Evolutionary conservation across 2,113 vertebrate genomes (phyloP), one percentile per base, ranked within the genome.

Genomic region (Zosterops hypoxanthus): DNA sequence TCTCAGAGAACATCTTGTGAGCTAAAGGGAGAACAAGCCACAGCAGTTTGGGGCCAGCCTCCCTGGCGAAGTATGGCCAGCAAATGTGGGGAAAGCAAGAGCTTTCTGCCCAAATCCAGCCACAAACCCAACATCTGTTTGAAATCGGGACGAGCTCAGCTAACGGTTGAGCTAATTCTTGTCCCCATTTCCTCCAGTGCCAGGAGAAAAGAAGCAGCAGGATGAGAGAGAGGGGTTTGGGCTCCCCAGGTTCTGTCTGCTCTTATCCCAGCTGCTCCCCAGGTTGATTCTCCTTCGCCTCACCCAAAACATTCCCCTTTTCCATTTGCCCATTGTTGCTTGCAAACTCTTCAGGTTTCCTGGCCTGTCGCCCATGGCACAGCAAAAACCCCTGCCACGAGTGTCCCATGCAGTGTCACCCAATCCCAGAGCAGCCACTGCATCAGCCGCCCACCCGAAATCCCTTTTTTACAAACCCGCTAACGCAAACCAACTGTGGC

Each of bases 91-190:
- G 81, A 85, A 76, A 97, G 53, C 89, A 12, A n/a, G 84, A 89
- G 73, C 36, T 71, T 84, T 86, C 94, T 95, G 89, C 93, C 77
- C 69, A 44, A 68, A 94, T 68, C 91, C 84, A 89, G 95, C 73
- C 63, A 8, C 5, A 7, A 44, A 29, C 77, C 65, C 55, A 63
- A 69, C 92, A 79, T 90, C 81, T 92, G 82, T 72, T 79, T 71
- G 94, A 55, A 84, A 95, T 47, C 1, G 82, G 75, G 73, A 69
- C 14, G 25, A 49, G 22, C 85, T 65, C 57, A 11, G 90, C 65
- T 68, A 55, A 72, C 0, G 3, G 39, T 11, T 60, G 57, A 86
- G 86, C 39, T 12, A 55, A 66, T 31, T 0, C 53, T 88, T 41
- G 77, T 92, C 86, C 66, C 77, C 5, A 0, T 59, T 88, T 86